phyloP scores from a whole-genome alignment of 2,113 vertebrate species.

The Galemys pyrenaicus region DNA sequence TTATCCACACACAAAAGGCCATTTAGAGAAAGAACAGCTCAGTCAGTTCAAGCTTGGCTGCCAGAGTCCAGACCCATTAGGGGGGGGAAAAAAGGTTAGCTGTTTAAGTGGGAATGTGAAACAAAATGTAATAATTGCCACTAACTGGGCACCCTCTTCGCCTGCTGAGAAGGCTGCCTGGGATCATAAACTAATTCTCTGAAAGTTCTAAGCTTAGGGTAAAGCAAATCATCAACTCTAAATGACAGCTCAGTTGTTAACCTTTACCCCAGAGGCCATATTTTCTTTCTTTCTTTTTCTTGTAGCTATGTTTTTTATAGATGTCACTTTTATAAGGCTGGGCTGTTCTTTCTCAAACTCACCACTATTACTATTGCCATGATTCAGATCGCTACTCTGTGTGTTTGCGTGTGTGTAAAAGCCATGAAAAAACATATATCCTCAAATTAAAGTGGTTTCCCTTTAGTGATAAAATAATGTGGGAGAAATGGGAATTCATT shows the following conservation, averaged over 20 bases:
- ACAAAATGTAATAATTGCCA: constrained; percentile 73
- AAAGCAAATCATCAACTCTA: constrained; percentile 66
- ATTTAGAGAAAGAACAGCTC: constrained; percentile 75
- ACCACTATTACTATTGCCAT: neutral
- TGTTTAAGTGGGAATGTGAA: constrained; percentile 76
- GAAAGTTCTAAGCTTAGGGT: constrained; percentile 52
- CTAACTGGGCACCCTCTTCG: constrained; percentile 39
- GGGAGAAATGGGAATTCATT: neutral
- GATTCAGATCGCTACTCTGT: neutral
- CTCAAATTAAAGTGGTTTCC: neutral
- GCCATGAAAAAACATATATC: neutral
- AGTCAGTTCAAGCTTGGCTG: constrained; percentile 65
- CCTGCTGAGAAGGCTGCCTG: constrained; percentile 20
- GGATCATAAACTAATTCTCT: constrained; percentile 64
- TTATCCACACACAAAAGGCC: constrained; percentile 77
- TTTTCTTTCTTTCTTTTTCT: constrained; percentile 27
- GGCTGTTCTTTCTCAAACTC: constrained; percentile 42
- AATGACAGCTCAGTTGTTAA: constrained; percentile 68
- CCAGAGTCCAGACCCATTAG: constrained; percentile 70
- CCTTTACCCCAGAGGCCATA: constrained; percentile 55
- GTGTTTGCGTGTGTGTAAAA: neutral
- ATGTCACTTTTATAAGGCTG: constrained; percentile 45
- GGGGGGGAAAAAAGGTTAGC: constrained; percentile 54
- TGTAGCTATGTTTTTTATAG: constrained; percentile 25
- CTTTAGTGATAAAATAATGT: neutral